Evolutionary conservation across 1,140 invertebrate species (phyloP), one percentile per base, ranked within the genome.

Genomic region (Drosophila bocqueti): DNA sequence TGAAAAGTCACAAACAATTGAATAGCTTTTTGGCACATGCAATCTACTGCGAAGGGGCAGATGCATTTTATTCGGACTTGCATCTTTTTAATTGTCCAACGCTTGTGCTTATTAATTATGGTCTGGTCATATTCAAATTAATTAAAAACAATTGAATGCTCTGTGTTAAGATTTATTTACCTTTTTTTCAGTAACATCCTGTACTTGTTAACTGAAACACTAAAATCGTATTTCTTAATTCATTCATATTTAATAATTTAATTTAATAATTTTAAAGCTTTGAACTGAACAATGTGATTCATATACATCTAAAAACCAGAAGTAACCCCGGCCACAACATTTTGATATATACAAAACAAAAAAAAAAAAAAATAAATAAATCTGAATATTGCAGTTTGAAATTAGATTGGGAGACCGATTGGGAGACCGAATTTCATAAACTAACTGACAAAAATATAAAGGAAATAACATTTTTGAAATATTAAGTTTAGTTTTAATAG

Each of bases 1-100:
- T 49, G 54, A 47, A 49, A 68, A 54, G 69, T 55, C 72, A 74
- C 36, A 36, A 54, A 26, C 69, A 74, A 74, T 64, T 36, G 60
- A 75, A 40, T 38, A 55, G 34, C 49, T 26, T 54, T 52, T 46
- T 16, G n/a, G 40, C n/a, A 38, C 38, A 58, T 50, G 62, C 45
- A 34, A 68, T 34, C 15, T 6, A 38, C 18, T 5, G 13, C 18
- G 1, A 24, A 21, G 18, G 15, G 34, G 18, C 8, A 11, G 26
- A 6, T 68, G 61, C 45, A 52, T 42, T 18, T 42, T 42, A 67
- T 49, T 40, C 29, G 18, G 26, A 18, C 4, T 31, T 11, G 61
- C 61, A 66, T 49, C 15, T n/a, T 24, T 40, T 52, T 68, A 52
- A 68, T 68, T 52, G 66, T 24, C 26, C 9, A 64, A 47, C 43